phyloP scores from a whole-genome alignment of 2,797 vertebrate species.

The Artibeus lituratus region DNA sequence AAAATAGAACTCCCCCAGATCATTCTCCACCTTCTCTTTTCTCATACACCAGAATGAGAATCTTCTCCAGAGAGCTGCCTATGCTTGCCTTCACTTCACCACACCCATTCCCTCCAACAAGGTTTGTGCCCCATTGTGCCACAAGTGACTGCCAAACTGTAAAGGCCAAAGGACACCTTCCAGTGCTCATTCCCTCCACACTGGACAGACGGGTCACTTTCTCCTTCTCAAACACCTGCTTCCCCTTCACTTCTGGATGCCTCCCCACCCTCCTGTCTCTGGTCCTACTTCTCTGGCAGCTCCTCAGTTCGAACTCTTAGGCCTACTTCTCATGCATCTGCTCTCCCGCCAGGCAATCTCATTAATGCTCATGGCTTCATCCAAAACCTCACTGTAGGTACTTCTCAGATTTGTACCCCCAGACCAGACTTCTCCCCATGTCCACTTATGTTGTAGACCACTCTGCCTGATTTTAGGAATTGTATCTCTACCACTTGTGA shows the following conservation, averaged over 20 bases:
- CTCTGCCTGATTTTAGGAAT: too few species aligned
- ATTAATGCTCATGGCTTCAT: neutral
- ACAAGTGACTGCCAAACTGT: neutral
- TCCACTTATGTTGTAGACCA: too few species aligned
- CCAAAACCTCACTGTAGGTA: neutral
- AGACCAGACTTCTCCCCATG: neutral
- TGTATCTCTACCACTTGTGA: too few species aligned
- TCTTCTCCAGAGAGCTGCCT: neutral
- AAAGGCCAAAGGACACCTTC: neutral
- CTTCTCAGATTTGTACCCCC: neutral
- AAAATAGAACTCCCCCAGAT: constrained; percentile 8
- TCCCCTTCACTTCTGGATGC: neutral
- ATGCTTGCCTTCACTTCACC: neutral
- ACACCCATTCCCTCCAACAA: neutral
- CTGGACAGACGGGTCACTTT: neutral
- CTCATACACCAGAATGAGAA: too few species aligned
- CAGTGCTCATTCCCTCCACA: neutral
- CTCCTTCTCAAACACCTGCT: neutral
- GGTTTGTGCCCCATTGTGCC: neutral
- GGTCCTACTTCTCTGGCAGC: neutral
- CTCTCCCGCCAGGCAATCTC: neutral
- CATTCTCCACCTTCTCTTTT: neutral
- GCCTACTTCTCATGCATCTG: neutral
- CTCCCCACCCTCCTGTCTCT: neutral
- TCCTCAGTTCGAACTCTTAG: neutral